Evolutionary conservation across 2,888 invertebrate species (phyloP), one percentile per base, ranked within the genome.

Genomic region (Epinotia brunnichana): DNA sequence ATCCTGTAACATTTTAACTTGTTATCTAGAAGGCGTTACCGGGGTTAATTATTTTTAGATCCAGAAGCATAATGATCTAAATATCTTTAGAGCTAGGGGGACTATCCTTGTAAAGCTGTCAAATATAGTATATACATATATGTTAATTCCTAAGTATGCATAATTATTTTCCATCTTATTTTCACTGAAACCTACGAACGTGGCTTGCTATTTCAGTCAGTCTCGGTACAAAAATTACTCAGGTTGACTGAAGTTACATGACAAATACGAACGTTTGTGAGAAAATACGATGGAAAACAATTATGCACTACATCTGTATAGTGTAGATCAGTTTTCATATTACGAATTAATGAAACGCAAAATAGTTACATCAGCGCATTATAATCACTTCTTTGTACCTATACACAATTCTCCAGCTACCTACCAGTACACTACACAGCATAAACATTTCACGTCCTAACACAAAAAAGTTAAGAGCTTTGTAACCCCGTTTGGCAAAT

Each of bases 331-430:
- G 48, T 7, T n/a, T n/a, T 48, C 35, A 35, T 48, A 48, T 7
- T 48, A n/a, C 21, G 1, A 53, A 39, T 60, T 76, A 84, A 83
- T 83, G 74, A 84, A 82, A 87, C 81, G 79, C 79, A 76, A 68
- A 54, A 62, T 62, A 77, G 69, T 83, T 84, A 85, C 80, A 87
- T 90, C 88, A 91, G 90, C 90, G 86, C 89, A 90, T 87, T 92
- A 90, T 92, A 92, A 90, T 92, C 90, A 80, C 90, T 90, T 90
- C 90, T 92, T 92, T 92, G 92, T 92, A 91, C 91, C 88, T 90
- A 90, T 86, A 90, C 90, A 90, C 83, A 84, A 87, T 88, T 79
- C 79, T 87, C 87, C 85, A 84, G 82, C 90, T 91, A 91, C 87
- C 90, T 91, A 91, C 87, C 88, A 77, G 83, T 85, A 86, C 80